These are phyloP conservation scores for Protobothrops mucrosquamatus DNA, from an alignment of 2,113 vertebrate genomes.

Conservation along the genomic window DNA sequence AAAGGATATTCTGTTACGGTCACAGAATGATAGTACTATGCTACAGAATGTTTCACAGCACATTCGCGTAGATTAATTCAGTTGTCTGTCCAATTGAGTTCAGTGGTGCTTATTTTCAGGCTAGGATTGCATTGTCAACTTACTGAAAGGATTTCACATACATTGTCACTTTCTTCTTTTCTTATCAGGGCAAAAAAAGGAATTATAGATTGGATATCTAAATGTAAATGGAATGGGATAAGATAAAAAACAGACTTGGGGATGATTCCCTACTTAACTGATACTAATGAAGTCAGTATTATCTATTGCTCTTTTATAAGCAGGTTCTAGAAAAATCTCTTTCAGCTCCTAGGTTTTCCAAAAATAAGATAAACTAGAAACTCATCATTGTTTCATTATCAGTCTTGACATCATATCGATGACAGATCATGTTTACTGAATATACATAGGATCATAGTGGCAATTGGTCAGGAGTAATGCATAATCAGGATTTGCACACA, in stretches of 20 bases:
- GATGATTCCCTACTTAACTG: neutral
- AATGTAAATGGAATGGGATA: neutral
- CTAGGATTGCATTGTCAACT: neutral
- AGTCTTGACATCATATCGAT: neutral
- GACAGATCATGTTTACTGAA: neutral
- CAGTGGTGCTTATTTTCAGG: neutral
- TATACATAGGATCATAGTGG: neutral
- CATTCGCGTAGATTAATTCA: neutral
- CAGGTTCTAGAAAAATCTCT: neutral
- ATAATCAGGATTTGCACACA: neutral
- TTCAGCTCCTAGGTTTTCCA: neutral
- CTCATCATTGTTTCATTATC: neutral
- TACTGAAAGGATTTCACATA: neutral
- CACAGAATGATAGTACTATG: too few relatives aligned
- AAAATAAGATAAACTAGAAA: neutral
- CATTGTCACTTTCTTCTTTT: neutral
- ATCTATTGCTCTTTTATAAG: neutral
- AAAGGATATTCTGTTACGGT: neutral
- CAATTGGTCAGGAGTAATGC: neutral
- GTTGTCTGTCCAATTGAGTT: neutral
- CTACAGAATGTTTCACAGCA: neutral
- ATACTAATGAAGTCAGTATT: neutral
- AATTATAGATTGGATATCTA: neutral
- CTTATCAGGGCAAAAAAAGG: neutral
- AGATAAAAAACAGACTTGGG: neutral